Evolutionary conservation across 2,888 invertebrate genomes (phyloP), one percentile per base, ranked within the genome.

Genomic region (Melangyna quadrimaculata): DNA sequence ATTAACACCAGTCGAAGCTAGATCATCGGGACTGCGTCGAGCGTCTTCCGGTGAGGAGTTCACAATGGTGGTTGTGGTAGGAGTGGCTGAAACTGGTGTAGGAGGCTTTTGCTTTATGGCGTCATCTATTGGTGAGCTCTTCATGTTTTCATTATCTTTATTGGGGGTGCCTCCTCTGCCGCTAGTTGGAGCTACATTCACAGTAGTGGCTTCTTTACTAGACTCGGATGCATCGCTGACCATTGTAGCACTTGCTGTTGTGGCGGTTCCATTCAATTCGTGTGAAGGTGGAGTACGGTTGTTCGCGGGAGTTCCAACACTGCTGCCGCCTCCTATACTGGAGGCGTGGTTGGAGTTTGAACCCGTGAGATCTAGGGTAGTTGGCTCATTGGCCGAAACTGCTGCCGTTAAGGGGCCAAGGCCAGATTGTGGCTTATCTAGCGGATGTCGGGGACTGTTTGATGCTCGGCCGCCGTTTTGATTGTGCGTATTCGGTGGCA

Each of bases 321-420:
- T 87, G 74, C 78, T 79, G 22, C 57, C 78, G 35, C 84, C 87
- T 27, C 87, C 87, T 65, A 90, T 90, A 87, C 91, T 91, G 2
- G 91, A 91, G 22, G 81, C 80, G 10, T 86, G 86, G 75, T 91
- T 91, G n/a, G 91, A 91, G 78, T 91, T 91, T 32, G 91, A 91
- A 27, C 91, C 91, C 3, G 91, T 92, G 48, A 92, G 86, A 87
- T 92, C 92, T n/a, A 92, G 87, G 2, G 91, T 91, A 14, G 91
- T 81, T 12, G 90, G 89, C 67, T 92, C 92, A 65, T 91, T 91
- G 10, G 84, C 77, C 3, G 89, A 69, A 9, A 86, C 84, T 14
- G 53, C 43, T 12, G 74, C 72, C 8, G 89, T 37, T 4, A 72
- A 51, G 27, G 83, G 65, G 0, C 78, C 72, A 53, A 74, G 32